A percentile compares a stretch with the other conserved stretches of the same genome.
Evolutionary conservation across 2,888 invertebrate genomes (phyloP).

Genomic region (Drosophila tripunctata): DNA sequence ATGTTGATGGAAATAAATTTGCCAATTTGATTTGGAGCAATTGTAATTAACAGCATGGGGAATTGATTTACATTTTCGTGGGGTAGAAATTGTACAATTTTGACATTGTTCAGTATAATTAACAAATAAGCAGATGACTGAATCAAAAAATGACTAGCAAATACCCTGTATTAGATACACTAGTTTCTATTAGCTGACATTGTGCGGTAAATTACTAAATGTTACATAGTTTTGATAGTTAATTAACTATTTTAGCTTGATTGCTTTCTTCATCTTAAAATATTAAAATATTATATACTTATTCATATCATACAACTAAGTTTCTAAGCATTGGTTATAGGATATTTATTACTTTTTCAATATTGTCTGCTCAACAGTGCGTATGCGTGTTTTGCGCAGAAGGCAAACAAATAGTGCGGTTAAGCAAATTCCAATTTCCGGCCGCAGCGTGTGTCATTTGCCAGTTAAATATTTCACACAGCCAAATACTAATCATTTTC

Average conservation of each 20-base stretch:
- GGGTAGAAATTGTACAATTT: constrained; percentile 17
- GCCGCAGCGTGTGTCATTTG: constrained; percentile 45
- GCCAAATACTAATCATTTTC: constrained; percentile 36
- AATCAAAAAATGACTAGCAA: neutral
- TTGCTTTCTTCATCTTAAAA: too few relatives aligned
- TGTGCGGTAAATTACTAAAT: too few relatives aligned
- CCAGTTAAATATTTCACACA: constrained; percentile 46
- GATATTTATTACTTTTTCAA: constrained; percentile 2
- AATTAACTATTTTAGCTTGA: too few relatives aligned
- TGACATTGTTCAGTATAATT: constrained; percentile 17
- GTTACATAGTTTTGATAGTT: too few relatives aligned
- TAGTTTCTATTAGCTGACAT: too few relatives aligned
- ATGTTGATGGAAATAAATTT: constrained; percentile 7
- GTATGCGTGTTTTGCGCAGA: constrained; percentile 32
- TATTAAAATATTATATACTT: neutral
- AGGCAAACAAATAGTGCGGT: constrained; percentile 13
- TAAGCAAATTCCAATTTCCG: constrained; percentile 63
- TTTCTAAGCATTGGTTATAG: too few relatives aligned
- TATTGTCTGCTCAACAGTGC: constrained; percentile 32
- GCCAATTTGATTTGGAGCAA: constrained; percentile 23
- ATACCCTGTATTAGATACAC: neutral
- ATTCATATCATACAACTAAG: too few relatives aligned
- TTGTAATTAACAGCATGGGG: constrained; percentile 24
- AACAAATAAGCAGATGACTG: neutral
- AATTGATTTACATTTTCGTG: constrained; percentile 15